Evolutionary conservation across 2,888 invertebrate species (phyloP).

Genomic region (Keiferia lycopersicella): DNA sequence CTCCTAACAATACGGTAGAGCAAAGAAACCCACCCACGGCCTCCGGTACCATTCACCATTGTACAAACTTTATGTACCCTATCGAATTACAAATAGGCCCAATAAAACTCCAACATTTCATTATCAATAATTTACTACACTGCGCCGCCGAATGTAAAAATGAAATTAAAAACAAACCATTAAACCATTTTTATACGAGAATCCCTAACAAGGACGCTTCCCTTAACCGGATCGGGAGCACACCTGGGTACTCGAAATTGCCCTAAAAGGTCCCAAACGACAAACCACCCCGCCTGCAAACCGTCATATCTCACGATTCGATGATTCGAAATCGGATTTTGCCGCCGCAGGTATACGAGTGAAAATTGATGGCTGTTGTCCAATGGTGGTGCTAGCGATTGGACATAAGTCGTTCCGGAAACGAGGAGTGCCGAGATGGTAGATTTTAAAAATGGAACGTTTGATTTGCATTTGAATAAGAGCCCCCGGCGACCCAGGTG

Average conservation of each 20-base stretch:
- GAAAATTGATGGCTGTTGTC: slow-evolving; percentile 40
- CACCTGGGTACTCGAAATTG: slow-evolving; percentile 80
- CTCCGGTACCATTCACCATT: slow-evolving; percentile 44
- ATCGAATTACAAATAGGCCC: slow-evolving; percentile 61
- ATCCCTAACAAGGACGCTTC: slow-evolving; percentile 79
- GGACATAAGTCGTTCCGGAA: slow-evolving; percentile 79
- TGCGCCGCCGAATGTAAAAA: slow-evolving; percentile 70
- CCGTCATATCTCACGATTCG: slow-evolving; percentile 43
- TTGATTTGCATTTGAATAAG: slow-evolving; percentile 83
- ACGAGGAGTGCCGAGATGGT: slow-evolving; percentile 77
- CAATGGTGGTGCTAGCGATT: slow-evolving; percentile 57
- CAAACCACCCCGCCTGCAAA: slow-evolving; percentile 43
- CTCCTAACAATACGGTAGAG: slow-evolving; percentile 29
- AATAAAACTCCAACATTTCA: slow-evolving; percentile 65
- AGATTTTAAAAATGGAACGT: slow-evolving; percentile 82
- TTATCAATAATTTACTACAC: slow-evolving; percentile 72
- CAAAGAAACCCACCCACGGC: slow-evolving; percentile 53
- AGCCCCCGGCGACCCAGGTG: slow-evolving; percentile 80
- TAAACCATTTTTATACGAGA: slow-evolving; percentile 78
- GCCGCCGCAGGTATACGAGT: slow-evolving; percentile 36
- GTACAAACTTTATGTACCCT: slow-evolving; percentile 46
- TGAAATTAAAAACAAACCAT: slow-evolving; percentile 81
- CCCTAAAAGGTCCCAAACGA: slow-evolving; percentile 79
- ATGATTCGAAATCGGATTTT: slow-evolving; percentile 38
- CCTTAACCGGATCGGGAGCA: slow-evolving; percentile 81